phyloP scores from a whole-genome alignment of 2,113 vertebrate genomes.

The Pipa parva region DNA sequence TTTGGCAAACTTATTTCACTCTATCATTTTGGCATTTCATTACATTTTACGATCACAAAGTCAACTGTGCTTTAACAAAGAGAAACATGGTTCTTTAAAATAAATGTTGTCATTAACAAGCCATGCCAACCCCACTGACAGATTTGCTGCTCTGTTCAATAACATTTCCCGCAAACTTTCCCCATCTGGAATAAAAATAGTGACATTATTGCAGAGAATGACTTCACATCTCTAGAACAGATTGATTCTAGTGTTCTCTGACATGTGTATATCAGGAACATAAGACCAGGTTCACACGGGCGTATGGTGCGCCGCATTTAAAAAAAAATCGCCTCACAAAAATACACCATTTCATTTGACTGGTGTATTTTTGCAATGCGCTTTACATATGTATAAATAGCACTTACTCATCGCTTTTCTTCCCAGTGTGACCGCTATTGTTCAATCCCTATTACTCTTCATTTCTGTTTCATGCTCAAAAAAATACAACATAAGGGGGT shows the following conservation, averaged over 20 bases:
- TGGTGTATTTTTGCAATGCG: too few relatives aligned
- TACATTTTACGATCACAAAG: constrained; percentile 73
- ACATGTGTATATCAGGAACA: constrained; percentile 45
- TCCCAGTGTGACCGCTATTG: too few relatives aligned
- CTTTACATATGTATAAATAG: constrained; percentile 33
- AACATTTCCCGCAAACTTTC: constrained; percentile 73
- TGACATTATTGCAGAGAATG: constrained; percentile 71
- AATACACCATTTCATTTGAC: too few relatives aligned
- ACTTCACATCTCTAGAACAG: constrained; percentile 66
- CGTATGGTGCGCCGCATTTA: too few relatives aligned
- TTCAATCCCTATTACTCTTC: too few relatives aligned
- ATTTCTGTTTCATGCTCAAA: too few relatives aligned
- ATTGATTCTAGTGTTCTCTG: constrained; percentile 65
- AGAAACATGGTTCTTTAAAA: constrained; percentile 68
- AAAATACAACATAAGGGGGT: too few relatives aligned
- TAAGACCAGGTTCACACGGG: too few relatives aligned
- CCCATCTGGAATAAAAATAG: constrained; percentile 71
- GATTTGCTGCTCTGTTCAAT: constrained; percentile 79
- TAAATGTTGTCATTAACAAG: constrained; percentile 80
- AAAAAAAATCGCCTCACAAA: too few relatives aligned
- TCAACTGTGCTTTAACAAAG: constrained; percentile 72
- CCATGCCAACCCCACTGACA: constrained; percentile 67
- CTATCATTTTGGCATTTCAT: constrained; percentile 75
- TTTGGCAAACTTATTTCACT: constrained; percentile 72
- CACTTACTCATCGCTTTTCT: too few relatives aligned